Conservation (phyloP, 2,113 vertebrate species). For the human (Homo sapiens) region GRCh38 chr1:72736001-72736500, state of each 20-base stretch:
- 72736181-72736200: conserved; percentile 13
- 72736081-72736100: neutral
- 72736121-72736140: neutral
- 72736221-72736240: neutral
- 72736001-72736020: neutral
- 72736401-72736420: neutral
- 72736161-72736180: neutral
- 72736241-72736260: neutral
- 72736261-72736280: neutral
- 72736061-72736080: neutral
- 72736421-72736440: neutral
- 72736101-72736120: neutral
- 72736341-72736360: neutral
- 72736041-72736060: neutral
- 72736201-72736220: neutral
- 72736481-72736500: neutral
- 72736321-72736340: neutral
- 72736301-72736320: neutral
- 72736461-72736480: neutral
- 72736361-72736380: neutral
- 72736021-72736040: neutral
- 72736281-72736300: neutral
- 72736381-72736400: neutral
- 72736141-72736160: neutral
- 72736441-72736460: neutral